phyloP scores from a whole-genome alignment of 2,113 vertebrate species.

The Pseudonaja textilis region DNA sequence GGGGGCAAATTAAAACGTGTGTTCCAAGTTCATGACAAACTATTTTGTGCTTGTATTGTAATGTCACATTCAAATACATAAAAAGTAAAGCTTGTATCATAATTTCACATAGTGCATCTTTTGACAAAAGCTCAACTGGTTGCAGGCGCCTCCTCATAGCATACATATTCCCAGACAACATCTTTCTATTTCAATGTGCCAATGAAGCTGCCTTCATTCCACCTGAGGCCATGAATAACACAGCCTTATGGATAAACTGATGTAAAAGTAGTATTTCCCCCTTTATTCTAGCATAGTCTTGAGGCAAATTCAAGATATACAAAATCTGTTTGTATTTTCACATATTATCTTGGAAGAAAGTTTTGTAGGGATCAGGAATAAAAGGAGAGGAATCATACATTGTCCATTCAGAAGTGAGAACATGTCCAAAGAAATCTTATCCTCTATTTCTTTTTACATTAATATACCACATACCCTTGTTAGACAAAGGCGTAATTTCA shows the following conservation, averaged over 20 bases:
- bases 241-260: not conserved
- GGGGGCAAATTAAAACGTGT: not conserved
- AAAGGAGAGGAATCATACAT: not conserved
- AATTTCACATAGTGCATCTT: not conserved
- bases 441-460: not conserved
- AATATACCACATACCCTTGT: not conserved
- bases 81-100: not conserved
- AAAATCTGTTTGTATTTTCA: not conserved
- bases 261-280: not conserved
- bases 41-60: not conserved
- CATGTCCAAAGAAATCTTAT: not conserved
- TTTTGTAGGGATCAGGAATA: not conserved
- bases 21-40: not conserved
- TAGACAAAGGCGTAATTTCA: too few species aligned
- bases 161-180: not conserved
- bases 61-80: not conserved
- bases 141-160: not conserved
- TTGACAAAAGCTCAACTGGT: not conserved
- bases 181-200: not conserved
- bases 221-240: not conserved
- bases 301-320: not conserved
- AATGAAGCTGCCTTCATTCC: not conserved
- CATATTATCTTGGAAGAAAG: not conserved
- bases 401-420: not conserved
- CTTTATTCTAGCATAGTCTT: not conserved